Evolutionary conservation across 2,888 invertebrate species (phyloP).

Genomic region (Axea sp.): DNA sequence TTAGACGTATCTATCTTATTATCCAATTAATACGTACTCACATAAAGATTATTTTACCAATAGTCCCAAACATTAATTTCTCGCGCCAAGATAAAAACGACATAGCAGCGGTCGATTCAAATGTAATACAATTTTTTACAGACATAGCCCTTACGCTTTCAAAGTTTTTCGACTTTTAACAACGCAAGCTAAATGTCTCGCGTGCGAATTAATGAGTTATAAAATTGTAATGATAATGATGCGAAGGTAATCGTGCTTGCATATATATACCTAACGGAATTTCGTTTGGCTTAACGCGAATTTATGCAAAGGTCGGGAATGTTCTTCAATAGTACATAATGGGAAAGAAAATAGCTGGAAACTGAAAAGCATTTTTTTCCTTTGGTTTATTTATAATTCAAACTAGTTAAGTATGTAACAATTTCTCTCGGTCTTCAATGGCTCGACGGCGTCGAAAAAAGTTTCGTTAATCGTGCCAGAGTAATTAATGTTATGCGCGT

Average conservation of each 20-base stretch:
- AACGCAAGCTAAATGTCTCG: too few relatives aligned
- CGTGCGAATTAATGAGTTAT: slow-evolving; percentile 11
- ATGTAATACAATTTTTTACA: too few relatives aligned
- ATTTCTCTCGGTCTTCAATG: neutral
- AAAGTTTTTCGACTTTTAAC: too few relatives aligned
- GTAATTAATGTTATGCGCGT: too few relatives aligned
- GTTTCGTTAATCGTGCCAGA: too few relatives aligned
- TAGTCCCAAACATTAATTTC: too few relatives aligned
- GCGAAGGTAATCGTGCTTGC: slow-evolving; percentile 28
- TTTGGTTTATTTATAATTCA: slow-evolving; percentile 14
- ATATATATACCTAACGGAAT: slow-evolving; percentile 48
- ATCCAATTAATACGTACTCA: too few relatives aligned
- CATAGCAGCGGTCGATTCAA: too few relatives aligned
- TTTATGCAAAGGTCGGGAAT: slow-evolving; percentile 15
- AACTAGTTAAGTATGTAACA: neutral
- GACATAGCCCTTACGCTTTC: too few relatives aligned
- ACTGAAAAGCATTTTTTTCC: neutral
- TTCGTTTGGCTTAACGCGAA: slow-evolving; percentile 43
- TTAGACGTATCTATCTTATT: too few relatives aligned
- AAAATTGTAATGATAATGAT: slow-evolving; percentile 31
- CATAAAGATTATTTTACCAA: too few relatives aligned
- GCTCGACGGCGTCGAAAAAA: neutral
- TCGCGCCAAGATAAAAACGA: too few relatives aligned
- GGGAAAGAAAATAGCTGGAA: neutral
- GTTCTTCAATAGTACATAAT: neutral